phyloP scores from a whole-genome alignment of 2,888 invertebrate genomes.

The Cerastoderma edule region DNA sequence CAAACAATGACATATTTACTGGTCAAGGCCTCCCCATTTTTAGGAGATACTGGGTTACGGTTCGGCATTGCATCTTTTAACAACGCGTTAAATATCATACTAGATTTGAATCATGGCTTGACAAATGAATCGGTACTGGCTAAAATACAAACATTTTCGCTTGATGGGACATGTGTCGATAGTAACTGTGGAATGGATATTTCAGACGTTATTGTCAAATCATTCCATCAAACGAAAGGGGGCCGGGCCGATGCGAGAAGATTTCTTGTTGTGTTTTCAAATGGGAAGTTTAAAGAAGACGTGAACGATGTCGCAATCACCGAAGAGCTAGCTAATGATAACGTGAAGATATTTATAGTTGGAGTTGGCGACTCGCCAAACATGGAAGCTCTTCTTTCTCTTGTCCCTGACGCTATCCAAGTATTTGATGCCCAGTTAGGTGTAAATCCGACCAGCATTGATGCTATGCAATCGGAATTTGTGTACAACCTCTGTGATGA shows the following conservation, averaged over 20 bases:
- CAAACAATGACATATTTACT: constrained; percentile 21
- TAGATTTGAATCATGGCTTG: background rate
- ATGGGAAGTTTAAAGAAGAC: background rate
- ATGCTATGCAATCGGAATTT: constrained; percentile 8
- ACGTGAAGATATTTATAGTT: background rate
- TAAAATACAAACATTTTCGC: background rate
- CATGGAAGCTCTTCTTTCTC: background rate
- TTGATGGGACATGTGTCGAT: background rate
- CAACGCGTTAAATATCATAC: background rate
- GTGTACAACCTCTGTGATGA: constrained; percentile 1
- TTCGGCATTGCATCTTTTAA: background rate
- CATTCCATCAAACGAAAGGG: background rate
- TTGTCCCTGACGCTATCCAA: background rate
- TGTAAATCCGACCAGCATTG: background rate
- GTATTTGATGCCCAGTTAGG: background rate
- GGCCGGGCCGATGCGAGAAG: constrained; percentile 9
- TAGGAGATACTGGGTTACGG: background rate
- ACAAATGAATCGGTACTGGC: background rate
- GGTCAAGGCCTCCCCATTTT: background rate
- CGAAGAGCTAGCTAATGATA: background rate
- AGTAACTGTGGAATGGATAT: constrained; percentile 3
- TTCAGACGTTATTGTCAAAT: background rate
- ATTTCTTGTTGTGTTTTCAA: constrained; percentile 22
- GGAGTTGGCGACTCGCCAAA: background rate
- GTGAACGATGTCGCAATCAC: background rate